A percentile compares a stretch with the other conserved stretches of the same genome.
Evolutionary conservation across 2,888 invertebrate species (phyloP).

Genomic region (Drosophila algonquin): DNA sequence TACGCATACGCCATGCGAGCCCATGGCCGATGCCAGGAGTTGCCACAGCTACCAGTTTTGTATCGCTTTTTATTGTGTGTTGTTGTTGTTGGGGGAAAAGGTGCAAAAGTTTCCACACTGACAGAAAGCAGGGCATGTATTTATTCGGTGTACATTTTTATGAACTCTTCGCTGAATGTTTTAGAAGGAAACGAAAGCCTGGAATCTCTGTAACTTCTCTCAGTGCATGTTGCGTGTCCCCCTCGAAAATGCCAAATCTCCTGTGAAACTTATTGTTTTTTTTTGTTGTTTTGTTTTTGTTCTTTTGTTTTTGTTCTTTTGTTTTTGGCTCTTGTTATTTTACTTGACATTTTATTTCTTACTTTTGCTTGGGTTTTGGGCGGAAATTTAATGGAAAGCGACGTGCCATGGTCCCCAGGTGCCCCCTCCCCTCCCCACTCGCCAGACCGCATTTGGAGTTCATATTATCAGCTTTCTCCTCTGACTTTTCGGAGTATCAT

Average conservation of each 20-base stretch:
- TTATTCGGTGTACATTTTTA: too few relatives aligned
- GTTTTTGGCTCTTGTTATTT: conserved; percentile 53
- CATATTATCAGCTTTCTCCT: background rate
- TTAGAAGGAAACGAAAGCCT: background rate
- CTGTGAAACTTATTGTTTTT: conserved; percentile 51
- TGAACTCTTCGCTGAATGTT: too few relatives aligned
- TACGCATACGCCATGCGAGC: conserved; percentile 72
- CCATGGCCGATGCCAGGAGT: conserved; percentile 24
- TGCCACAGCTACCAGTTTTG: conserved; percentile 29
- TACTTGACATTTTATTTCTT: conserved; percentile 70
- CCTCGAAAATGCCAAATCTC: conserved; percentile 53
- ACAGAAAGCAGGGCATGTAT: background rate
- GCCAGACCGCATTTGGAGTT: background rate
- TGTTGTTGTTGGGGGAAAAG: conserved; percentile 3
- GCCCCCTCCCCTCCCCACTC: too few relatives aligned
- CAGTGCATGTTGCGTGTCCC: conserved; percentile 12
- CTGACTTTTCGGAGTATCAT: background rate
- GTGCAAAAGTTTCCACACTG: conserved; percentile 15
- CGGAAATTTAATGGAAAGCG: conserved; percentile 76
- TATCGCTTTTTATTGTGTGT: conserved; percentile 25
- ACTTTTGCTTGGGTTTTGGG: conserved; percentile 53
- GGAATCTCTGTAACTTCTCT: background rate
- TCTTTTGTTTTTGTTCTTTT: conserved; percentile 25
- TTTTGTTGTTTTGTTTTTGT: too few relatives aligned
- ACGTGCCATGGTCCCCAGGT: conserved; percentile 46